Conservation (phyloP, 2,888 invertebrate genomes). For the Drosophila picticornis region DNA sequence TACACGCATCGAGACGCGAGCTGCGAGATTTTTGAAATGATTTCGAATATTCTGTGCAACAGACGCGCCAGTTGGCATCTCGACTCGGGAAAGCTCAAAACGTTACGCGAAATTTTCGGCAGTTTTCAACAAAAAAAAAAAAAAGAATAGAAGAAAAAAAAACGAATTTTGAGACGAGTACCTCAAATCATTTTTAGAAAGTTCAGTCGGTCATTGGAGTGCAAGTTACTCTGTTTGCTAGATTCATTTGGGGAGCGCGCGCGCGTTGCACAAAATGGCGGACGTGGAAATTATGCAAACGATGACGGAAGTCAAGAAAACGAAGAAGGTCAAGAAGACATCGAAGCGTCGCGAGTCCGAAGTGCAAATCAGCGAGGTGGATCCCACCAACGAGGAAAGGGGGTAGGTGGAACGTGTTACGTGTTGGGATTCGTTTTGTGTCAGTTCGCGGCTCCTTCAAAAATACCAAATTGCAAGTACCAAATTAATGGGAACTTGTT, state of each 20-base stretch:
- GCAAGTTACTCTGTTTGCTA: slow-evolving; percentile 40
- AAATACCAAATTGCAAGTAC: slow-evolving; percentile 2
- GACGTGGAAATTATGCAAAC: slow-evolving; percentile 96
- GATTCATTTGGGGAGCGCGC: slow-evolving; percentile 5
- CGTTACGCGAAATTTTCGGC: slow-evolving; percentile 63
- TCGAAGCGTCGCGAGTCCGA: slow-evolving; percentile 93
- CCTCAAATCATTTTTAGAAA: slow-evolving; percentile 61
- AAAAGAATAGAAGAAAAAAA: not conserved
- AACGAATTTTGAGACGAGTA: slow-evolving; percentile 35
- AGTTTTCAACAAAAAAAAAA: slow-evolving; percentile 1
- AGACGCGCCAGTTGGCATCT: slow-evolving; percentile 82
- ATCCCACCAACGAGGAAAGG: slow-evolving; percentile 89
- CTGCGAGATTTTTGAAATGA: slow-evolving; percentile 51
- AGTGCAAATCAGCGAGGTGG: slow-evolving; percentile 93
- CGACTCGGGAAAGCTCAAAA: slow-evolving; percentile 83
- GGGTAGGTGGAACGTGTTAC: slow-evolving; percentile 93
- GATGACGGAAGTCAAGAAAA: slow-evolving; percentile 93
- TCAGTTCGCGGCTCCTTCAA: slow-evolving; percentile 47
- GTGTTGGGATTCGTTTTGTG: slow-evolving; percentile 67
- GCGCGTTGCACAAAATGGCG: slow-evolving; percentile 88
- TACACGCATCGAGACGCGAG: slow-evolving; percentile 54
- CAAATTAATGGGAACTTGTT: not conserved
- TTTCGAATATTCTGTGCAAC: slow-evolving; percentile 71
- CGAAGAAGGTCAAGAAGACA: slow-evolving; percentile 96
- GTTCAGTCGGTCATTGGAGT: slow-evolving; percentile 83